These are phyloP conservation scores for Pelagia noctiluca DNA, from an alignment of 30 jellyfish, hydroid and myxozoan genomes.

Conservation along the genomic window DNA sequence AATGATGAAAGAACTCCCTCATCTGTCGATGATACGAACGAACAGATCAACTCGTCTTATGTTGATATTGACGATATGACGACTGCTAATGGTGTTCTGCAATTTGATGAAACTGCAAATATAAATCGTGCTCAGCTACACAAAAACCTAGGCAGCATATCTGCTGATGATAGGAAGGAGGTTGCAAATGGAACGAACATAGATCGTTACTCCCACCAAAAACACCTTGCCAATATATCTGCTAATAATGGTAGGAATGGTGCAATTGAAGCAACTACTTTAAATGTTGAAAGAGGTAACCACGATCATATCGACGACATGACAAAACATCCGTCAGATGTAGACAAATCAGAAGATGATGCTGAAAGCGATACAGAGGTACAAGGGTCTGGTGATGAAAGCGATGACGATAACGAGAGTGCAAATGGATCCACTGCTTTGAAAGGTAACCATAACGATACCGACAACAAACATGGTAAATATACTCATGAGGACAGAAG, in stretches of 20 bases:
- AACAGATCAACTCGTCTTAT: no score
- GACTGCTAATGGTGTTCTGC: not conserved
- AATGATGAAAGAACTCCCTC: no score
- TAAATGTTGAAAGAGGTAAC: not conserved
- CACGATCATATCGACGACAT: not conserved
- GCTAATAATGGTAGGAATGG: no score
- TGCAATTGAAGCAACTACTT: not conserved
- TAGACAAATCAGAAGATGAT: not conserved
- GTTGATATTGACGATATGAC: no score
- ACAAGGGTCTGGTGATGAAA: not conserved
- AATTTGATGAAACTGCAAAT: not conserved
- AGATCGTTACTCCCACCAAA: no score
- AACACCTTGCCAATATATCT: no score
- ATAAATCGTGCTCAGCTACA: not conserved
- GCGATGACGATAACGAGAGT: not conserved
- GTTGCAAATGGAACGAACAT: no score
- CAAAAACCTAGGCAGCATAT: not conserved
- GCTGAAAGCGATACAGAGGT: not conserved
- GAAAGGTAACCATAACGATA: not conserved
- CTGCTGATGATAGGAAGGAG: no score
- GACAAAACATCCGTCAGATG: not conserved
- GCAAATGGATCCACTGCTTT: not conserved
- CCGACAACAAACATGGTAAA: no score
- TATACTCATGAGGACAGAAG: no score
- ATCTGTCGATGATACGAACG: no score